Conservation (phyloP, 2,113 vertebrate genomes). For the Myotis brandtii region DNA sequence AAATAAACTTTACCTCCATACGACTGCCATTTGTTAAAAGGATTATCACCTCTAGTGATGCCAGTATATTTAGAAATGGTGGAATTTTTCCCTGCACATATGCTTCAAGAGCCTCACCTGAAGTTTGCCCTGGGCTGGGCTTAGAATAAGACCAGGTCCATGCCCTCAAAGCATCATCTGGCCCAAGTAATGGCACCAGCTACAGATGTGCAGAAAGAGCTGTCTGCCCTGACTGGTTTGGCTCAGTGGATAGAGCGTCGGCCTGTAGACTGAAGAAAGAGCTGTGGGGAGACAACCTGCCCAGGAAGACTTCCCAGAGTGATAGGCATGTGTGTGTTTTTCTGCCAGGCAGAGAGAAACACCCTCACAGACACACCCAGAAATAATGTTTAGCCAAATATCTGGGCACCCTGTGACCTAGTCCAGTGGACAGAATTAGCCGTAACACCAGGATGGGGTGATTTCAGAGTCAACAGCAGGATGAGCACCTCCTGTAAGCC, state of each 20-base stretch:
- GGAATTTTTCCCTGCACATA: neutral
- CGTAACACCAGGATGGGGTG: neutral
- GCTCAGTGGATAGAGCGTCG: too few species aligned
- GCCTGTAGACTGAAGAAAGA: neutral
- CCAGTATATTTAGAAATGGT: neutral
- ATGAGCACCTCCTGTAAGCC: neutral
- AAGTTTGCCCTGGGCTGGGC: neutral
- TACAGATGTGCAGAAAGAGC: neutral
- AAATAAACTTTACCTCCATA: neutral
- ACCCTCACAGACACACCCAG: neutral
- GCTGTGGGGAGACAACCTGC: neutral
- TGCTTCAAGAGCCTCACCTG: neutral
- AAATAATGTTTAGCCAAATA: neutral
- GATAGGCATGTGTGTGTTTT: neutral
- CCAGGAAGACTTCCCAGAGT: neutral
- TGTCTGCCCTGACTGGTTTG: neutral
- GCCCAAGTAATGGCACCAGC: neutral
- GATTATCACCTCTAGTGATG: neutral
- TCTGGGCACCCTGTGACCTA: neutral
- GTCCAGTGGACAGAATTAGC: neutral
- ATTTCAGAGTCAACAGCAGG: neutral
- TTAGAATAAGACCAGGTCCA: neutral
- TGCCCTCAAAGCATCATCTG: neutral
- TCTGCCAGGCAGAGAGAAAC: neutral
- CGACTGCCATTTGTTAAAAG: neutral